Evolutionary conservation across 2,888 invertebrate species (phyloP).

Genomic region (Cerastis leucographa): DNA sequence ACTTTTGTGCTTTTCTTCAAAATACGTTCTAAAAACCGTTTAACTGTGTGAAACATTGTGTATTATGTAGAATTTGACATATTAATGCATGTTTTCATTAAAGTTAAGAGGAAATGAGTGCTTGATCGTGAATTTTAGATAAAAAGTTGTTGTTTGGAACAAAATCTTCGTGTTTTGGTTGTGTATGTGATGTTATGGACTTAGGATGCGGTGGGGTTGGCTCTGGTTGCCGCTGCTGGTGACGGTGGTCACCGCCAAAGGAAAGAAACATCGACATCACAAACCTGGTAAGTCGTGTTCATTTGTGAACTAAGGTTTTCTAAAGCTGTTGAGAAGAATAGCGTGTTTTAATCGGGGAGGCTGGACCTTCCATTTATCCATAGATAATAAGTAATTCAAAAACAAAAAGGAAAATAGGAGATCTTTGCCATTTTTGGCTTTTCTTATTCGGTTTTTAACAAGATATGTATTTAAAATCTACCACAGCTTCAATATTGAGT

Average conservation of each 20-base stretch:
- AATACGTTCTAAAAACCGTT: background rate
- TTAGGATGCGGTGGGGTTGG: conserved; percentile 80
- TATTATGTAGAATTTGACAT: conserved; percentile 15
- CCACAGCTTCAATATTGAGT: background rate
- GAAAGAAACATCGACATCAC: conserved; percentile 84
- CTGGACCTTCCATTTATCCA: background rate
- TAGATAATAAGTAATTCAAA: too few species aligned
- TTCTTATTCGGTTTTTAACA: background rate
- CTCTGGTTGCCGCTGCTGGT: conserved; percentile 76
- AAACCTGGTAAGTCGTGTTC: conserved; percentile 81
- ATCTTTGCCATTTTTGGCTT: background rate
- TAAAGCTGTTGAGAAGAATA: conserved; percentile 10
- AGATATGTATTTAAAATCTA: background rate
- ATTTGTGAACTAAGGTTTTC: background rate
- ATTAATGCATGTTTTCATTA: conserved; percentile 12
- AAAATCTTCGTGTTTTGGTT: conserved; percentile 60
- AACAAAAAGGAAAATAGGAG: background rate
- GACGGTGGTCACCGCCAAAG: conserved; percentile 79
- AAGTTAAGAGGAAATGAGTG: conserved; percentile 38
- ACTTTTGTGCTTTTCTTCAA: conserved; percentile 44
- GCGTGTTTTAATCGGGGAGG: background rate
- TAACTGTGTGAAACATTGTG: background rate
- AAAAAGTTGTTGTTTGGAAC: conserved; percentile 60
- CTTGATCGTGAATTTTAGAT: conserved; percentile 57
- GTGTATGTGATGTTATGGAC: conserved; percentile 75